Evolutionary conservation across 2,888 invertebrate genomes (phyloP), one percentile per base, ranked within the genome.

Genomic region (Bombyx huttoni): DNA sequence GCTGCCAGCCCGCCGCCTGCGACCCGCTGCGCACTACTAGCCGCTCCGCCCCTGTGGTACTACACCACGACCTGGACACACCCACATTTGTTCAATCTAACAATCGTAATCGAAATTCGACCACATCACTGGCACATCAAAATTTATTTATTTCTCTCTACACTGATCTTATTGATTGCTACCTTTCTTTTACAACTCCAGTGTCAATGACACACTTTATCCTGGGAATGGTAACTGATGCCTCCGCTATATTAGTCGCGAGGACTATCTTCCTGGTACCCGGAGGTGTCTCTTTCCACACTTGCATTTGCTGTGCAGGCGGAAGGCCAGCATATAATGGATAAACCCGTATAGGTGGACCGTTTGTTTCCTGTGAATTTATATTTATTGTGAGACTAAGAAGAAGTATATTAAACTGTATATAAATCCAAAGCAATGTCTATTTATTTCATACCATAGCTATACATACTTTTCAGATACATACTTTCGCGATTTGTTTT

Each of bases 221-320:
- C 51, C 96, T 95, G 53, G 94, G 94, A 63, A 99, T 98, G 0
- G 99, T 99, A 34, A 99, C 92, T 3, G 98, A 99, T 0, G 99
- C 97, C 87, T 99, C 99, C 0, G 99, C 99, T 58, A 99, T 96
- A 78, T 99, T 99, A 35, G 99, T 99, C 7, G 98, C 94, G 50
- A 99, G 89, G 34, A 99, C 93, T 33, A 99, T 92, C 88, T 99
- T 99, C 52, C 99, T 90, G 13, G 92, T 92, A 54, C 93, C 94
- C 5, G 90, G 81, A 3, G 94, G 92, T 1, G 93, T 90, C 0
- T 91, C 90, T 55, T 91, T 89, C 89, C 98, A 98, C 14, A 96
- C 97, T 70, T 94, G 93, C 69, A 98, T 87, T 82, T 98, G 97
- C 65, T 96, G 96, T 14, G 91, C 89, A 47, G 95, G 92, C 0